Evolutionary conservation across 1,140 invertebrate genomes (phyloP).

Genomic region (Dreissena polymorpha): DNA sequence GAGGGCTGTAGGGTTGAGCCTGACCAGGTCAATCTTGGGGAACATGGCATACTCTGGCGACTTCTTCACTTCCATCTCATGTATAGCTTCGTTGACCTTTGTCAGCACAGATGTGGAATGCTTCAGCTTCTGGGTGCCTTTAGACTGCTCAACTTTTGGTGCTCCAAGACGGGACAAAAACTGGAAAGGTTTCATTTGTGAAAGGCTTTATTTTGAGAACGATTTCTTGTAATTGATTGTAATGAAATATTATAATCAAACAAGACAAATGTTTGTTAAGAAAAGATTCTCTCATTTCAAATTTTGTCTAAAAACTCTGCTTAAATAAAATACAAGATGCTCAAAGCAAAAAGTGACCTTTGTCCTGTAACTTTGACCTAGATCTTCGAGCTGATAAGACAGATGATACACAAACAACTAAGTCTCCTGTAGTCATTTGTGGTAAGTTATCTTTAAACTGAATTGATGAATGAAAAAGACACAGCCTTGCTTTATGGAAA

Average conservation of each 20-base stretch:
- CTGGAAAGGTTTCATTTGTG: slow-evolving; percentile 8
- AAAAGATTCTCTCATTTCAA: no score
- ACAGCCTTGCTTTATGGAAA: no score
- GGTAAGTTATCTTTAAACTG: no score
- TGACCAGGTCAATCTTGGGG: slow-evolving; percentile 73
- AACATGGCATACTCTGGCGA: slow-evolving; percentile 63
- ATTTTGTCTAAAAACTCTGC: no score
- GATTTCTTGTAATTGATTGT: background rate
- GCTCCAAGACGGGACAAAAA: slow-evolving; percentile 45
- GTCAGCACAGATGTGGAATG: slow-evolving; percentile 53
- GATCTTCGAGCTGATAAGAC: no score
- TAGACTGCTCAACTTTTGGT: slow-evolving; percentile 38
- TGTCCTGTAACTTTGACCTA: no score
- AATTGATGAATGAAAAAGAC: no score
- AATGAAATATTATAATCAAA: background rate
- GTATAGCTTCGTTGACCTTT: slow-evolving; percentile 58
- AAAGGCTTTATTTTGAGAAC: background rate
- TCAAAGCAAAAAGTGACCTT: no score
- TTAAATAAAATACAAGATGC: no score
- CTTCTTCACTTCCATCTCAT: slow-evolving; percentile 55
- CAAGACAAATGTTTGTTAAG: background rate
- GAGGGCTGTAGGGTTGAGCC: slow-evolving; percentile 68
- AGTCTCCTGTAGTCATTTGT: no score
- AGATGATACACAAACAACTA: no score
- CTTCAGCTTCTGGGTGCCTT: slow-evolving; percentile 55